These are phyloP conservation scores for Crambe crambe DNA, from an alignment of 37 sponge, comb jelly and placozoan species.

Conservation along the genomic window DNA sequence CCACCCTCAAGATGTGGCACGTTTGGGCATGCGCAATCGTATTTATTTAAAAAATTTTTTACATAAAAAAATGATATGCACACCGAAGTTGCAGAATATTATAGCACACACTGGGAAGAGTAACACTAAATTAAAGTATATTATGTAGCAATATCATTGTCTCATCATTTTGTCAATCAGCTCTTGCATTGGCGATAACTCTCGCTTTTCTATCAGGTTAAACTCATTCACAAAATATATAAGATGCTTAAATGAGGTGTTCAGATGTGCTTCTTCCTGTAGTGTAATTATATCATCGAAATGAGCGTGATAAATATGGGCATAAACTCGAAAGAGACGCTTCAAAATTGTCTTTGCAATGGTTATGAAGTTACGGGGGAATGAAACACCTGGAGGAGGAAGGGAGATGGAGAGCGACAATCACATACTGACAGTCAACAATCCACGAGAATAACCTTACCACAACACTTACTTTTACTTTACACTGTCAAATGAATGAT, in stretches of 20 bases:
- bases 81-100: too few species aligned
- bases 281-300: conserved; percentile 86
- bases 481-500: too few species aligned
- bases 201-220: conserved; percentile 93
- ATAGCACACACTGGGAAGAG: background rate
- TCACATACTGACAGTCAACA: background rate
- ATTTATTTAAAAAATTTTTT: background rate
- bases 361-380: conserved; percentile 93
- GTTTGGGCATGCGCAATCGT: background rate
- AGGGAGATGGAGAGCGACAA: background rate
- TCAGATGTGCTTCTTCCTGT: conserved; percentile 95
- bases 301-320: conserved; percentile 98
- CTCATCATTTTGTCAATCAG: conserved; percentile 87
- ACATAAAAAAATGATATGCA: background rate
- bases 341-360: conserved; percentile 97
- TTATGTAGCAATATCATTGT: background rate
- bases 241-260: conserved; percentile 99
- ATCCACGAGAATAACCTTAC: too few species aligned
- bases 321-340: conserved; percentile 97
- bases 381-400: conserved; percentile 74
- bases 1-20: background rate
- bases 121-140: background rate
- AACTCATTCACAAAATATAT: conserved; percentile 98
- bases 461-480: too few species aligned
- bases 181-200: conserved; percentile 94